Evolutionary conservation across 2,113 vertebrate species (phyloP), one percentile per base, ranked within the genome.

Genomic region (Drymodes brunneopygia): DNA sequence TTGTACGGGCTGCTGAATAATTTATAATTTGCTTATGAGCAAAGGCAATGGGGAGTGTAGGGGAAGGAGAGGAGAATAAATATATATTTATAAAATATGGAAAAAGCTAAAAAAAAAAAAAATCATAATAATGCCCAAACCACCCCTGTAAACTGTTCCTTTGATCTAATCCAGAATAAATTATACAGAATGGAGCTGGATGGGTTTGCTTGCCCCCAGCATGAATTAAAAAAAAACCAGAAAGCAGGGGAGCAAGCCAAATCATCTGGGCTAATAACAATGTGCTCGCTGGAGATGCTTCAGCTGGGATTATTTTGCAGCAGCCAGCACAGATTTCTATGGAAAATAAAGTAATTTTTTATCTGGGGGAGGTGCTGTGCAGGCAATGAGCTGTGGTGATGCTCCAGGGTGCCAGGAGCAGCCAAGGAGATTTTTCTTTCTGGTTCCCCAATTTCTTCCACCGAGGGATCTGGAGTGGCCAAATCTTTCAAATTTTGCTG

Each of bases 131-230:
- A 91, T 65, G 69, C 81, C 77, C 86, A 91, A 94, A 92, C 75
- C 77, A 70, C 17, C 40, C 81, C 56, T 70, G 53, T 88, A 91
- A 97, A 88, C 90, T 50, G 66, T 36, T 94, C 72, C 53, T 94
- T 94, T 95, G 95, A 94, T 95, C 90, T 87, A 89, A 88, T 83
- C 72, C 36, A 22, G 92, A 88, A 95, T 94, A 92, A 96, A 94
- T 92, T 70, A 71, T 61, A 93, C 66, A 53, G 92, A 77, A 81
- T 73, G 75, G 92, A 88, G 92, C 94, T 18, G 62, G 78, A 44
- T 38, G 81, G n/a, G n/a, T 81, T 89, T 75, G 91, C 95, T 75
- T 62, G 73, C 94, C 28, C 53, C 86, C 95, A 86, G 60, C 94
- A 31, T 75, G 91, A 97, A 93, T 96, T n/a, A n/a, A n/a, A n/a